Evolutionary conservation across 2,797 vertebrate genomes (phyloP).

Genomic region (Ibycter americanus): DNA sequence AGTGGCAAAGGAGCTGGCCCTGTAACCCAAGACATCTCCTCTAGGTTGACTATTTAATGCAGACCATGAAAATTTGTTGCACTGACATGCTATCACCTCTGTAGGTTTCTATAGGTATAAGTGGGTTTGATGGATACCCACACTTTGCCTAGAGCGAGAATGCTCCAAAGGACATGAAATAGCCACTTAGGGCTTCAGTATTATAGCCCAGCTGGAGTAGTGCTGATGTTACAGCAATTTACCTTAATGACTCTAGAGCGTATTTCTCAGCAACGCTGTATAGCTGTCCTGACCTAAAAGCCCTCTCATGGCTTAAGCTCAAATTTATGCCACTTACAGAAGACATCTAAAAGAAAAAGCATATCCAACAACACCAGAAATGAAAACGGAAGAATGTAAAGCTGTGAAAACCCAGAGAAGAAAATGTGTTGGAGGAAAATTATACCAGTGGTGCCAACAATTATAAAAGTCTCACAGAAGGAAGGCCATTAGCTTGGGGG

Average conservation of each 20-base stretch:
- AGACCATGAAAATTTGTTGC: not conserved
- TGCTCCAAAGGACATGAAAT: not conserved
- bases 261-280: not conserved
- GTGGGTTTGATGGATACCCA: not conserved
- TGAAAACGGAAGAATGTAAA: not conserved
- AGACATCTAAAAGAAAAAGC: not conserved
- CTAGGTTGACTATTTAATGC: not conserved
- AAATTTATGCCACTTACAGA: not conserved
- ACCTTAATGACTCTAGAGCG: not conserved
- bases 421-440: not conserved
- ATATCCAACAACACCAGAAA: not conserved
- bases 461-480: fast-evolving
- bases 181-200: not conserved
- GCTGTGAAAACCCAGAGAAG: not conserved
- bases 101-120: not conserved
- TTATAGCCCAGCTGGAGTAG: not conserved
- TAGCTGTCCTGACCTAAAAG: not conserved
- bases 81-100: not conserved
- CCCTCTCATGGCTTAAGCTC: not conserved
- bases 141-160: not conserved
- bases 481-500: not conserved
- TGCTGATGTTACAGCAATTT: not conserved
- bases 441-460: not conserved
- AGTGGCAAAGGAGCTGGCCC: not conserved
- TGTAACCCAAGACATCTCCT: not conserved